Percentiles rank a stretch among this genome's conserved stretches.
phyloP scores from a whole-genome alignment of 1,140 invertebrate species.

The Ceratina calcarata region DNA sequence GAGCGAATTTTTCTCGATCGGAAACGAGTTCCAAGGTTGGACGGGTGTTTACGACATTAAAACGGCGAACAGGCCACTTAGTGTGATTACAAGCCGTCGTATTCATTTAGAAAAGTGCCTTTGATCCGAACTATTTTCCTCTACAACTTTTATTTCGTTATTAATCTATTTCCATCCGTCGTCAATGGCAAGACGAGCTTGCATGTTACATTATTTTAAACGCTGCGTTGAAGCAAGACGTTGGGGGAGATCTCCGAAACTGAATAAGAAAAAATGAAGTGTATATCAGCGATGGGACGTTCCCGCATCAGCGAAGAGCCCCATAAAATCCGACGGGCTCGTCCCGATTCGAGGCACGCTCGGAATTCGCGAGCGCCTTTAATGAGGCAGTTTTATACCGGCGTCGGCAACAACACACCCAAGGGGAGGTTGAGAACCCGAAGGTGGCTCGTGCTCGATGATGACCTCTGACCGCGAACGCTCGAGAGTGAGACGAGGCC shows the following conservation, averaged over 20 bases:
- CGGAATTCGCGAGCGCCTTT: conserved; percentile 47
- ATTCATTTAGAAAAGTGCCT: conserved; percentile 14
- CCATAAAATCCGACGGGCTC: conserved; percentile 48
- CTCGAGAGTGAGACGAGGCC: conserved; percentile 70
- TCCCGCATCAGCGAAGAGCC: neutral
- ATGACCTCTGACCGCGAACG: conserved; percentile 79
- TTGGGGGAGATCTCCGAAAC: neutral
- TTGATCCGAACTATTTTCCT: neutral
- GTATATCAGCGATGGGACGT: neutral
- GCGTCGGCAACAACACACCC: conserved; percentile 41
- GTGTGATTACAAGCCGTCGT: conserved; percentile 37
- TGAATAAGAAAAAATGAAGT: neutral
- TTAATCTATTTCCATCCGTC: neutral
- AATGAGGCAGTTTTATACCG: conserved; percentile 58
- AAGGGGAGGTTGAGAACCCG: conserved; percentile 67
- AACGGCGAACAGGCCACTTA: conserved; percentile 32
- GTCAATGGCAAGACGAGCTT: conserved; percentile 50
- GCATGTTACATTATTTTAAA: conserved; percentile 39
- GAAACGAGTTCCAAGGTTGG: conserved; percentile 13
- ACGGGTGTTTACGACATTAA: conserved; percentile 33
- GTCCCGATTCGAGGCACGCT: conserved; percentile 46
- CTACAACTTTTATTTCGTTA: neutral
- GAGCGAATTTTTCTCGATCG: conserved; percentile 33
- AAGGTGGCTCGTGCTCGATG: conserved; percentile 78
- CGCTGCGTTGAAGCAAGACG: neutral